These are phyloP conservation scores for Pipistrellus pipistrellus DNA, from an alignment of 2,797 vertebrate genomes.

Conservation along the genomic window DNA sequence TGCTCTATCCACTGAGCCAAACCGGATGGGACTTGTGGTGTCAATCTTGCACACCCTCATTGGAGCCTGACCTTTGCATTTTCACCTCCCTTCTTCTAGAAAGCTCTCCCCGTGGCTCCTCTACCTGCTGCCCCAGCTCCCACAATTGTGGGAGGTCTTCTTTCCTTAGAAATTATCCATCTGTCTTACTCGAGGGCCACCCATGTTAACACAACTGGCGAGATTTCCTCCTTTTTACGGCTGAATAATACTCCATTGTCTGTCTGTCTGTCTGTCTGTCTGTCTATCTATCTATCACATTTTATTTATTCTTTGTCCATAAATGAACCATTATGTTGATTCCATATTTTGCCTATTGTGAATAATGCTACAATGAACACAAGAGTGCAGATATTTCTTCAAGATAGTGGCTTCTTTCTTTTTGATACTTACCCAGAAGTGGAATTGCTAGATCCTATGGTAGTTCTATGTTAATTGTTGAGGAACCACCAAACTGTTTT, in stretches of 20 bases:
- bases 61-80: too few species aligned
- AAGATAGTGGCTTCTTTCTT: background rate
- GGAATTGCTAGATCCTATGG: background rate
- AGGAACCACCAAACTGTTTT: background rate
- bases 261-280: too few species aligned
- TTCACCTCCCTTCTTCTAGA: too few species aligned
- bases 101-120: too few species aligned
- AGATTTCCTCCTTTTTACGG: background rate
- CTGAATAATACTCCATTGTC: background rate
- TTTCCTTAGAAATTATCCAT: background rate
- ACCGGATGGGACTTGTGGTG: too few species aligned
- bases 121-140: background rate
- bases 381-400: background rate
- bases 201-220: background rate
- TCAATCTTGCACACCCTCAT: too few species aligned
- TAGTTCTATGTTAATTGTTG: background rate
- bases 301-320: constrained; percentile 7
- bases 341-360: background rate
- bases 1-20: too few species aligned
- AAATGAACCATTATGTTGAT: background rate
- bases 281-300: too few species aligned
- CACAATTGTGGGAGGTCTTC: background rate
- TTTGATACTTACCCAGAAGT: background rate
- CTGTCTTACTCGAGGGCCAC: background rate
- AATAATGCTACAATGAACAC: background rate